Base-by-base conservation (phyloP, 2,797 vertebrate genomes). In the Enteromius trimaculatus region DNA sequence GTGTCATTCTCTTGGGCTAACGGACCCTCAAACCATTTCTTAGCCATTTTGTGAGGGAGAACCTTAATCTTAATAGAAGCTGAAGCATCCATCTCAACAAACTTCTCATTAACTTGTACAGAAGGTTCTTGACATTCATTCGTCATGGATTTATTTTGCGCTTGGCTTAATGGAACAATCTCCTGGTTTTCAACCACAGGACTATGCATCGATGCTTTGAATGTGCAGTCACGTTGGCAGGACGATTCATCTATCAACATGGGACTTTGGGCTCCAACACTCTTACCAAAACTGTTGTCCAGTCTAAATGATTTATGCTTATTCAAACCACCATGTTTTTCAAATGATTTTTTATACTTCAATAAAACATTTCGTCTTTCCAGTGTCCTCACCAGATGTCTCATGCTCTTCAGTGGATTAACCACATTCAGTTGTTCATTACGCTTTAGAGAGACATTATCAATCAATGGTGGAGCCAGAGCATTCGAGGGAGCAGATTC, bases 91-190 rank as follows among this genome's bases (percentile, higher is more conserved):
- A 94, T 51, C 13, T 7, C 49, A 0, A 0, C 4, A 6, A 3
- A 0, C 3, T 88, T 91, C 90, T 91, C 92, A 14, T 23, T 75
- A 60, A 86, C 82, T 80, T 88, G 88, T 37, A 91, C 6, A 39
- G 76, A 13, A 66, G 26, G 10, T 29, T 87, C 44, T 49, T 69
- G 14, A 19, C 37, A 6, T 47, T 16, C 14, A 47, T 47, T 16
- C 72, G 34, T 6, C 21, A 64, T 19, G 7, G 44, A 13, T 76
- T 60, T 13, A 39, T 65, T 19, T 3, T 58, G 49, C n/a, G 23
- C 9, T 21, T n/a, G 62, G 29, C 29, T 37, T n/a, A 47, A 51
- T 7, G 31, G 37, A 26, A 60, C 14, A 19, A 26, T 51, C 23
- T 49, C 39, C 4, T 2, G 21, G 58, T 79, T 42, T 68, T 6